These are phyloP conservation scores for Bombus confusus DNA, from an alignment of 1,140 invertebrate species.

Conservation along the genomic window DNA sequence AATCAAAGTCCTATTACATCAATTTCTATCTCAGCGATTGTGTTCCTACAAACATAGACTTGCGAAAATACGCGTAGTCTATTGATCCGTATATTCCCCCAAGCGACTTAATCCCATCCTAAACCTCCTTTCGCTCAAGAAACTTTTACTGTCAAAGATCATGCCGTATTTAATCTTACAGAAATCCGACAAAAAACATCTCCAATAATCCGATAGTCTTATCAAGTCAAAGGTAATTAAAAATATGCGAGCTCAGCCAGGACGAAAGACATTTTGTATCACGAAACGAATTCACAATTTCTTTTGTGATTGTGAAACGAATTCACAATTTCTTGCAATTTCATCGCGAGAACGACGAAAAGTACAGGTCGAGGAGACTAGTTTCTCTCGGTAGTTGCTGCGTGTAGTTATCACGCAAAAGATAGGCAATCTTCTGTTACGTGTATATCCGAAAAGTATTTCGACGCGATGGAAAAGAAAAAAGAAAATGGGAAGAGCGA, in stretches of 20 bases:
- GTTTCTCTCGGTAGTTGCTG: background rate
- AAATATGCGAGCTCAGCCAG: background rate
- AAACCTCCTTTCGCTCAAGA: too few species aligned
- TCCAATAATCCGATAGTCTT: background rate
- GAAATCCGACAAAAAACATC: too few species aligned
- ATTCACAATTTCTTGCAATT: background rate
- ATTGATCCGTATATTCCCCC: too few species aligned
- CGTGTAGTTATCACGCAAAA: background rate
- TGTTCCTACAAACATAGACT: too few species aligned
- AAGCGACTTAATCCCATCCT: too few species aligned
- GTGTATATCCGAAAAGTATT: background rate
- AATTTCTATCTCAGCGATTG: too few species aligned
- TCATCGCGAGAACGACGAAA: background rate
- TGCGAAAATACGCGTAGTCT: too few species aligned
- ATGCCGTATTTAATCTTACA: too few species aligned
- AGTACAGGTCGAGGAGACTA: background rate
- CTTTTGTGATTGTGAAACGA: too few species aligned
- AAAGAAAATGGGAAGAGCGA: background rate
- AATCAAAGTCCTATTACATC: too few species aligned
- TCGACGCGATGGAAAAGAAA: conserved; percentile 1
- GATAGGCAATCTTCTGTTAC: too few species aligned
- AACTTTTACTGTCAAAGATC: too few species aligned
- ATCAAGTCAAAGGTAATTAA: background rate
- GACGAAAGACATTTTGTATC: background rate
- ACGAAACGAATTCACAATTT: background rate